Evolutionary conservation across 1,140 invertebrate genomes (phyloP).

Genomic region (Lasioglossum albipes): DNA sequence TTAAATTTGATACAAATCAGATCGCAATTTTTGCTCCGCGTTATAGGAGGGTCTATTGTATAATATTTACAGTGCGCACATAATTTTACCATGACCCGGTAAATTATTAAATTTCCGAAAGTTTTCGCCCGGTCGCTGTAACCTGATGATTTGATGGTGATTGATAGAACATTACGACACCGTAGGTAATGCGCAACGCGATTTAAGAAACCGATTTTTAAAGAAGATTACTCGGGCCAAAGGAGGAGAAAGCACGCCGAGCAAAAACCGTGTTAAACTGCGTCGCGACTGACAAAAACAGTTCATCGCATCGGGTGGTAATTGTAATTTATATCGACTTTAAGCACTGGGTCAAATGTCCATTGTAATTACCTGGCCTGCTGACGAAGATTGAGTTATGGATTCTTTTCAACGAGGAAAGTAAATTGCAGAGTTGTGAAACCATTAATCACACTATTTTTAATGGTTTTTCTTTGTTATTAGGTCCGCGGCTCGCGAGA

Average conservation of each 20-base stretch:
- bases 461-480: background rate
- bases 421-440: conserved; percentile 8
- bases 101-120: background rate
- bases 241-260: conserved; percentile 15
- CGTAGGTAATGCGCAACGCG: background rate
- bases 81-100: too few species aligned
- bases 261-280: conserved; percentile 25
- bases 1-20: too few species aligned
- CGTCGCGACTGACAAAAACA: conserved; percentile 26
- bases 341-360: conserved; percentile 15
- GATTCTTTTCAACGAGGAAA: background rate
- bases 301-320: conserved; percentile 10
- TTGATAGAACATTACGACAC: background rate
- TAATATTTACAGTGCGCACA: too few species aligned
- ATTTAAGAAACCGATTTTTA: background rate
- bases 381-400: conserved; percentile 1
- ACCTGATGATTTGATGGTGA: background rate
- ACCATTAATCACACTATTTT: background rate
- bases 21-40: too few species aligned
- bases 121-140: background rate
- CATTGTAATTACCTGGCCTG: conserved; percentile 18
- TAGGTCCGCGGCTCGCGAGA: background rate
- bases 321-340: conserved; percentile 21
- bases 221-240: conserved; percentile 6
- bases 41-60: too few species aligned